Base-by-base conservation (phyloP, 2,888 invertebrate species). In the Agrochola litura region DNA sequence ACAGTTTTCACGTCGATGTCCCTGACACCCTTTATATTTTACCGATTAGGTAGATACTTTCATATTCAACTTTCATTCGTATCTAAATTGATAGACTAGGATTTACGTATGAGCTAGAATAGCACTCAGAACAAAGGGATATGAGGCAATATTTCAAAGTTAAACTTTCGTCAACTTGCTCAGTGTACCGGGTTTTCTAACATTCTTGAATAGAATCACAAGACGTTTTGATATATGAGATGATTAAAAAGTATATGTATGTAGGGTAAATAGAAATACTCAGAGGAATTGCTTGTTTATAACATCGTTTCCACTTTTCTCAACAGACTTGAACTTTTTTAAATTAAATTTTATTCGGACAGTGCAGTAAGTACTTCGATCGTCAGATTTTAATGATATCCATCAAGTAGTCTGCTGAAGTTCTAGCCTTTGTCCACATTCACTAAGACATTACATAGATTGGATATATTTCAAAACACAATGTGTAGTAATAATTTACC, bases 401-500 rank as follows among this genome's bases (percentile, higher is more conserved):
- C 2, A 9, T 16, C 16, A 5, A 64, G 46, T 2, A 12, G 14
- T 46, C 46, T 43, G 43, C 25, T 58, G 25, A 46, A 81, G n/a
- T 49, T 61, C 37, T 60, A 41, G 9, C n/a, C 71, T 71, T 67
- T 71, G 54, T 80, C 14, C 41, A n/a, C 9, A 2, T 56, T 25
- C 22, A 68, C 37, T 75, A 30, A 69, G 12, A 19, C 60, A 14
- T 58, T 68, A 76, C n/a, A 54, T 46, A 73, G 25, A 46, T 46
- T 54, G 6, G 19, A 49, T 60, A 37, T 60, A 67, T 67, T 73
- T 56, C 73, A 67, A 30, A 61, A 64, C 8, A 86, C 83, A 86
- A 78, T 78, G 79, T 86, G 43, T 78, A 19, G 25, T 81, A 58
- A 74, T 85, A 76, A 80, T 74, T 84, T 64, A 86, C 66, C 64